Base-by-base conservation (phyloP, 2,113 vertebrate species). In the Labrus mixtus region DNA sequence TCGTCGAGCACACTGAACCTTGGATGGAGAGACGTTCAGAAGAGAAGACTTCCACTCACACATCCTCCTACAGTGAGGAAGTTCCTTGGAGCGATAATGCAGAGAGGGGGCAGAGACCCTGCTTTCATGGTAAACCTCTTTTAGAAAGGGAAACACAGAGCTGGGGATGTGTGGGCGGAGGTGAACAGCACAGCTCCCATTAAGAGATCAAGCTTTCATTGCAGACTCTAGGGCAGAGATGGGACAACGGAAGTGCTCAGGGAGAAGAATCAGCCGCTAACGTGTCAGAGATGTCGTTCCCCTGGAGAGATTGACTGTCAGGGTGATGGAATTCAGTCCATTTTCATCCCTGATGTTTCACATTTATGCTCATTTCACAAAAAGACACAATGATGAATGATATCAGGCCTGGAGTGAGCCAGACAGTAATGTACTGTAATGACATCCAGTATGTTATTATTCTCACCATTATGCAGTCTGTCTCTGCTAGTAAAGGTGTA, bases 21-120 rank as follows among this genome's bases (percentile, higher is more conserved):
- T 74, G 79, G 84, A 83, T 74, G 81, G 68, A 74, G 37, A 75
- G 80, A 86, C 58, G 81, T 84, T 80, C 71, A 76, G 39, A 73
- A 76, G 59, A 81, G 60, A 82, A 82, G 92, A 75, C 78, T 87
- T 90, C 77, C 83, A 87, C 82, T 82, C 76, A 79, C 87, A 90
- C 78, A 78, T 83, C 87, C 86, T 89, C 83, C 89, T 76, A 88
- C 87, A 76, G 72, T 54, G 25, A 80, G 89, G 88, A 91, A 87
- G 81, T 84, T 90, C 89, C 86, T 86, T 29, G 73, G 79, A 87
- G 88, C 54, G 22, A 65, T 88, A 68, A 80, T 19, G 79, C 70
- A 64, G 77, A 72, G 64, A 79, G 55, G 72, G 79, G 41, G 66
- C 79, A 79, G 81, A 13, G 55, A 86, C 79, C 87, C 73, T 69